phyloP scores from a whole-genome alignment of 2,113 vertebrate genomes.

The Rhabdomys dilectus region DNA sequence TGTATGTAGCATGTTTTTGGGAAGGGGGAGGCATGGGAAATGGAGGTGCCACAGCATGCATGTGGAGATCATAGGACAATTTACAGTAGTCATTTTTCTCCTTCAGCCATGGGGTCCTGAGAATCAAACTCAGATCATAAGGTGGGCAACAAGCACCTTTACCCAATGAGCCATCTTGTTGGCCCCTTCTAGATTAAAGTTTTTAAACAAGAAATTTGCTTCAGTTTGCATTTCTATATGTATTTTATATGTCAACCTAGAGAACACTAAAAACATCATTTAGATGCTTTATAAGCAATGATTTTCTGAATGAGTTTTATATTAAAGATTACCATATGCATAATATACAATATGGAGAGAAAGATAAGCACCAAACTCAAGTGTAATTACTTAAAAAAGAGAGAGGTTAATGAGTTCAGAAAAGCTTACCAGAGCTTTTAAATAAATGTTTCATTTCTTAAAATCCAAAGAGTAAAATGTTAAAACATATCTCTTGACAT shows the following conservation, averaged over 20 bases:
- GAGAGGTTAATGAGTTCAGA: neutral
- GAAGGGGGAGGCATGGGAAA: too few relatives aligned
- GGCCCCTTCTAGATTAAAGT: neutral
- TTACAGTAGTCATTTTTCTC: neutral
- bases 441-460: constrained; percentile 41
- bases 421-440: neutral
- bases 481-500: constrained; percentile 16
- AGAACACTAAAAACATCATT: constrained; percentile 19
- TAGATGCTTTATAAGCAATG: constrained; percentile 17
- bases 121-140: neutral
- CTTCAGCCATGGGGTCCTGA: neutral
- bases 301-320: constrained; percentile 44
- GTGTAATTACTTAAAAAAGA: neutral
- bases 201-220: neutral
- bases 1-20: neutral
- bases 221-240: constrained; percentile 33
- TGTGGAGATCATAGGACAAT: neutral
- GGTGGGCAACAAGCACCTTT: neutral
- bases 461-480: constrained; percentile 45
- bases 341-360: constrained; percentile 24
- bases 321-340: neutral
- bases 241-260: constrained; percentile 43
- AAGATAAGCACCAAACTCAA: neutral
- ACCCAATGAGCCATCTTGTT: neutral
- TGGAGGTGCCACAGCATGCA: too few relatives aligned